A percentile compares a stretch with the other conserved stretches of the same genome.
These are phyloP conservation scores for Tolypeutes matacus DNA, from an alignment of 2,797 vertebrate genomes.

Conservation along the genomic window DNA sequence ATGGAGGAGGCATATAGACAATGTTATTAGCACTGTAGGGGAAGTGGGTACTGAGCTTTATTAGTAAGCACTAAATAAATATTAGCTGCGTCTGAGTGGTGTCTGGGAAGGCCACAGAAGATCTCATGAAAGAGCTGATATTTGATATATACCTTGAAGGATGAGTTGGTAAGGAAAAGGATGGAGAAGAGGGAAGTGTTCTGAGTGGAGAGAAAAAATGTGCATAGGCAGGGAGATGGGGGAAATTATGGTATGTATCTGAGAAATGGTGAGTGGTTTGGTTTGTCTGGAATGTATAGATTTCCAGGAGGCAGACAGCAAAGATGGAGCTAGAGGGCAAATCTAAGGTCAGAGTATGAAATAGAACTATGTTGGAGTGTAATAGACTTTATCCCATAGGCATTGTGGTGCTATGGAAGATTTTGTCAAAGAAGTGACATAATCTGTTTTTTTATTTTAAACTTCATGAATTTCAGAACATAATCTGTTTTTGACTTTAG, in stretches of 20 bases:
- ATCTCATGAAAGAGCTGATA: not conserved
- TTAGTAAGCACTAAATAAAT: conserved; percentile 32
- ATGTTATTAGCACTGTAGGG: not conserved
- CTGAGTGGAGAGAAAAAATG: conserved; percentile 26
- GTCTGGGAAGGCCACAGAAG: conserved; percentile 28
- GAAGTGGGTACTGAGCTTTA: not conserved
- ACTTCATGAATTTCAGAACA: not conserved
- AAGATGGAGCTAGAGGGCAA: not conserved
- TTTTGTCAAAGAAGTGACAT: not conserved
- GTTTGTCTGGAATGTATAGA: not conserved
- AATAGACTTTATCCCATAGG: not conserved
- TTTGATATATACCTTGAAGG: not conserved
- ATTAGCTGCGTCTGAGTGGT: not conserved
- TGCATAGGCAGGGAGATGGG: not conserved
- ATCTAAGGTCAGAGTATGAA: not conserved
- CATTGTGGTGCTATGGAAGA: not conserved
- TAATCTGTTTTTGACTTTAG: not conserved
- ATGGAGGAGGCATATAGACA: not conserved
- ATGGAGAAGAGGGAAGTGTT: not conserved
- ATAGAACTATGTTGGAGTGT: not conserved
- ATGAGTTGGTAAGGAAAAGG: conserved; percentile 9
- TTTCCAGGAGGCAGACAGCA: not conserved
- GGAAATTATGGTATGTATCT: not conserved
- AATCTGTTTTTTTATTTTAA: not conserved
- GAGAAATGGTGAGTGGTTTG: not conserved